These are phyloP conservation scores for Brachymystax lenok DNA, from an alignment of 2,797 vertebrate genomes.

Conservation along the genomic window DNA sequence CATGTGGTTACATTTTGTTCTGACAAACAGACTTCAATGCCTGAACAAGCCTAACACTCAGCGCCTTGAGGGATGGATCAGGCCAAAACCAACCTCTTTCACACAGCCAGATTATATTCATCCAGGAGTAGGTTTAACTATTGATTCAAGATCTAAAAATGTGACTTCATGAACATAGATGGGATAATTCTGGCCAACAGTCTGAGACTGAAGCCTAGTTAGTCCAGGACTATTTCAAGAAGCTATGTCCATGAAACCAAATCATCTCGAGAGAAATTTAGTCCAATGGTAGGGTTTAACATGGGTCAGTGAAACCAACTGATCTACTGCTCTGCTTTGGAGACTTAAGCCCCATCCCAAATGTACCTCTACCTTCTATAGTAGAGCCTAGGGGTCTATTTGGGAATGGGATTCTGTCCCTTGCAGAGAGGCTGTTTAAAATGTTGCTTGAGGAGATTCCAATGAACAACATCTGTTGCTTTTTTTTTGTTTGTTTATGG, in stretches of 20 bases:
- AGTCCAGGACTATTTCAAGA: background rate
- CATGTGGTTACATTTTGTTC: background rate
- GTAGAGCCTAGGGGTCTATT: background rate
- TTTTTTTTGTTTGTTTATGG: slow-evolving; percentile 13
- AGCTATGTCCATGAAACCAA: slow-evolving; percentile 1
- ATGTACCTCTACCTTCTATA: background rate
- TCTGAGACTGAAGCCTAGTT: slow-evolving; percentile 4
- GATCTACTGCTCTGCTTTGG: background rate
- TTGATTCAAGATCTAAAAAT: background rate
- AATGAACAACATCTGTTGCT: slow-evolving; percentile 23
- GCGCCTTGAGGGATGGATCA: background rate
- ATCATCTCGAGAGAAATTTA: background rate
- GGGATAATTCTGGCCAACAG: background rate
- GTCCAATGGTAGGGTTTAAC: background rate
- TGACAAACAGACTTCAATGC: background rate
- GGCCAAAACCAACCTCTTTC: background rate
- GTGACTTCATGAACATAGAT: background rate
- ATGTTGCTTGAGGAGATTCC: slow-evolving; percentile 36
- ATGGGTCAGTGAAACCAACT: slow-evolving; percentile 3
- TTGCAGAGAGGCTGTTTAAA: slow-evolving; percentile 32
- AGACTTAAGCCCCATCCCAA: background rate
- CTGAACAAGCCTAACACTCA: background rate
- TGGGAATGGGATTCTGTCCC: background rate
- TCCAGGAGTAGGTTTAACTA: slow-evolving; percentile 1
- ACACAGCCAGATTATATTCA: slow-evolving; percentile 1